Evolutionary conservation across 92 coral and sea anemone species (phyloP), one percentile per base, ranked within the genome.

Genomic region (Phenganax subtilis): DNA sequence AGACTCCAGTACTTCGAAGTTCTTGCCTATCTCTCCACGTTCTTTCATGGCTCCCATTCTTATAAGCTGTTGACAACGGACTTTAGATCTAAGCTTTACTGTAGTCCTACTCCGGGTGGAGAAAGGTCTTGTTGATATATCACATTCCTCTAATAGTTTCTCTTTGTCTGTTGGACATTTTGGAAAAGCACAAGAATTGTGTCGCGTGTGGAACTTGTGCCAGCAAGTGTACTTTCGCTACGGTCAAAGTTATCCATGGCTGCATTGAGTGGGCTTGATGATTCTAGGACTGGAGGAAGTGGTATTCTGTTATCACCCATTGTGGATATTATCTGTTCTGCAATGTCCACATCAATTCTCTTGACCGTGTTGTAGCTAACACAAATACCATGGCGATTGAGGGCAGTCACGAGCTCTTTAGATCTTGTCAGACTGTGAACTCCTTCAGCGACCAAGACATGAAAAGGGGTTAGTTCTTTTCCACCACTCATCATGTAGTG

Each of bases 41-140:
- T 64, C 37, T 64, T 64, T 64, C 70, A 64, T 64, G 27, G 30
- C 78, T 56, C 78, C 57, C 78, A 73, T 73, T 57, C 80, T 54
- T 31, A 75, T 75, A 28, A 75, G 80, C 64, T 75, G 63, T 56
- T 75, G 80, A 57, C 80, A 75, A 16, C 47, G 30, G 64, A 75
- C 80, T 56, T 75, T 75, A 54, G 80, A 54, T 57, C 80, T 54
- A 20, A 75, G 80, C 80, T 75, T 75, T n/a, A 75, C 80, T 75
- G 60, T 54, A 31, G 64, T 75, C 44, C 64, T 55, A 57, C 47
- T 75, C 64, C 54, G 80, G 29, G 80, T 12, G 80, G 63, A 20
- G 8, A 56, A 12, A 57, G 51, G 80, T 57, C 80, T 52, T 75
- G 80, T 10, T 30, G 64, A 75, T 2, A 75, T 75, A 8, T 54